Percentiles rank a stretch among this genome's conserved stretches.
These are phyloP conservation scores for Hyperopisus bebe DNA, from an alignment of 2,113 vertebrate species.

Conservation along the genomic window DNA sequence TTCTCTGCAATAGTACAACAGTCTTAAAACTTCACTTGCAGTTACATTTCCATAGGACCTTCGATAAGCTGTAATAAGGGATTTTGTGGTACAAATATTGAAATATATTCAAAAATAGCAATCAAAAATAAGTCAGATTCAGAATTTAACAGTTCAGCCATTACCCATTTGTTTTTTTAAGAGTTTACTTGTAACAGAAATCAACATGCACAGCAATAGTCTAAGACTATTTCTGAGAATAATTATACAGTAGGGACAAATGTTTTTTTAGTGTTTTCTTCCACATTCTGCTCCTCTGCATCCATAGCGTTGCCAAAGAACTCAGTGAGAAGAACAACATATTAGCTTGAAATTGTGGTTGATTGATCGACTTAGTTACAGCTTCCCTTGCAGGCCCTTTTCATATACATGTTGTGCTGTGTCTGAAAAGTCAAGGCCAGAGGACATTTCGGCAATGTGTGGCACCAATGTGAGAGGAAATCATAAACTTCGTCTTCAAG, in stretches of 20 bases:
- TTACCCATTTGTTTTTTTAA: background rate
- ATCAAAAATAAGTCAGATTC: background rate
- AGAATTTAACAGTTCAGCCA: background rate
- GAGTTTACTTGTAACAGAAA: background rate
- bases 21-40: background rate
- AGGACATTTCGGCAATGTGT: background rate
- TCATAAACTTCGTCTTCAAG: constrained; percentile 17
- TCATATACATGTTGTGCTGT: background rate
- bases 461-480: background rate
- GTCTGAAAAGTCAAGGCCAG: background rate
- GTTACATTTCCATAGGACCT: background rate
- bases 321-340: background rate
- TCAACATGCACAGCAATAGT: background rate
- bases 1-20: background rate
- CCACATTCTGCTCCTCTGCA: background rate
- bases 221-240: background rate
- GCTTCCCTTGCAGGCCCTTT: background rate
- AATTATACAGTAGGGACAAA: background rate
- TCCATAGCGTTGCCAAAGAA: background rate
- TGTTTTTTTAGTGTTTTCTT: background rate
- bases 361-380: background rate
- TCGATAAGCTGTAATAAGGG: background rate
- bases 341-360: background rate
- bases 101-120: background rate
- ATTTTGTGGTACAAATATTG: background rate